Conservation (phyloP, 2,113 vertebrate genomes). For the Heloderma charlesbogerti region DNA sequence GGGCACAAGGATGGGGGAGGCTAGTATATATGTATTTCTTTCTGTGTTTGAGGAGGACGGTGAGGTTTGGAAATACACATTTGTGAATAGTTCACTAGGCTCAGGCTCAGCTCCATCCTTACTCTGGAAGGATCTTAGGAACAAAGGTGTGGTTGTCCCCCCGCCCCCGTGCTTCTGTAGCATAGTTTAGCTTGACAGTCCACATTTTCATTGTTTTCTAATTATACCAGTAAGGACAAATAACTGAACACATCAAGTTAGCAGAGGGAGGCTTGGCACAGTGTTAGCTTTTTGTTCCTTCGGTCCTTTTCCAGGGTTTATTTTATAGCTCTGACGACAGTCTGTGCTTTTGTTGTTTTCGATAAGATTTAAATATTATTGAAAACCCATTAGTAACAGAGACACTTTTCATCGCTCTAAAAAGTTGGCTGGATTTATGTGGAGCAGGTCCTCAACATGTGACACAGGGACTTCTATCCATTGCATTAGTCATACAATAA, state of each 20-base stretch:
- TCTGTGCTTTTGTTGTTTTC: constrained; percentile 40
- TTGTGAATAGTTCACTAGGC: background rate
- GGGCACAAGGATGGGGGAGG: background rate
- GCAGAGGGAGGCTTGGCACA: background rate
- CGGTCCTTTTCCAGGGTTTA: constrained; percentile 24
- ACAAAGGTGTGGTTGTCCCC: fast-evolving
- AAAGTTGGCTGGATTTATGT: constrained; percentile 33
- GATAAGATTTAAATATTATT: constrained; percentile 65
- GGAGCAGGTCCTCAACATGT: background rate
- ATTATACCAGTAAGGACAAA: constrained; percentile 13
- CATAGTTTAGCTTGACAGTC: constrained; percentile 35
- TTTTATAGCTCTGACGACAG: constrained; percentile 28
- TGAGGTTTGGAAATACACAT: background rate
- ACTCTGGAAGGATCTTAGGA: background rate
- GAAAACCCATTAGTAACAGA: constrained; percentile 64
- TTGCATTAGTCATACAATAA: background rate
- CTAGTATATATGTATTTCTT: background rate
- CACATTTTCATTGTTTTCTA: constrained; percentile 41
- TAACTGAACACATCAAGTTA: constrained; percentile 3
- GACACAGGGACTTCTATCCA: background rate
- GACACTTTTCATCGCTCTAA: constrained; percentile 36
- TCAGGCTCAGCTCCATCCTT: background rate
- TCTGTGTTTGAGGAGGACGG: constrained; percentile 27
- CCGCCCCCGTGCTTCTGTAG: fast-evolving
- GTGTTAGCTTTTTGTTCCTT: constrained; percentile 35